Conservation (phyloP, 2,888 invertebrate species). For the Amblyjoppa fuscipennis region DNA sequence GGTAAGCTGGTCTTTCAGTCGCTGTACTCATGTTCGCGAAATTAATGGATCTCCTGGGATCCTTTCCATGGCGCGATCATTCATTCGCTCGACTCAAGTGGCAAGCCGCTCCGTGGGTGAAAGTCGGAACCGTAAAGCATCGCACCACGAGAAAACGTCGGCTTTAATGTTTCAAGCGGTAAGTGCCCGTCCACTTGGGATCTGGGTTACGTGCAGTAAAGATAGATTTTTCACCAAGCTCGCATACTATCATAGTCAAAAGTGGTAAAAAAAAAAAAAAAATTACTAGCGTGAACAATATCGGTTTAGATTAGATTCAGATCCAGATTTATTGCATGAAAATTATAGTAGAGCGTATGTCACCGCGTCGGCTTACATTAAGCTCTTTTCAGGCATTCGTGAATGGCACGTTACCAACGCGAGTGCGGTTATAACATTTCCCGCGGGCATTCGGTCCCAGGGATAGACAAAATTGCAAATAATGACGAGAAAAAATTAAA, state of each 20-base stretch:
- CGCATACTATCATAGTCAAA: neutral
- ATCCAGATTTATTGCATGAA: neutral
- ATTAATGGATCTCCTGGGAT: conserved; percentile 33
- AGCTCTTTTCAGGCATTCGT: no score
- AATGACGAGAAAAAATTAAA: no score
- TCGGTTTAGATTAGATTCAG: neutral
- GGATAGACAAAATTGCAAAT: no score
- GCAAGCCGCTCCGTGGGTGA: conserved; percentile 1
- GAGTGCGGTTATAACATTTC: no score
- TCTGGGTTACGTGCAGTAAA: conserved; percentile 38
- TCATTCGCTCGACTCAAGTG: conserved; percentile 24
- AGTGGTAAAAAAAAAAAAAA: neutral
- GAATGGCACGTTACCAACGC: no score
- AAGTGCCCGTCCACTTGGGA: conserved; percentile 61
- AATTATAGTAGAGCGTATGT: no score
- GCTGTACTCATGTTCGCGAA: neutral
- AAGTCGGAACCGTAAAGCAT: conserved; percentile 56
- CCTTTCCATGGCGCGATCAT: conserved; percentile 32
- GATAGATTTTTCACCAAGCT: conserved; percentile 9
- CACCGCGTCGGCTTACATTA: no score
- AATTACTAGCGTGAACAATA: neutral
- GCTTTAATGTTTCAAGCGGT: conserved; percentile 70
- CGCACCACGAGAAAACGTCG: conserved; percentile 61
- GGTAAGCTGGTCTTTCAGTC: neutral
- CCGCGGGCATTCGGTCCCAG: no score